Evolutionary conservation across 2,797 vertebrate species (phyloP).

Genomic region (Neolamprologus multifasciatus): DNA sequence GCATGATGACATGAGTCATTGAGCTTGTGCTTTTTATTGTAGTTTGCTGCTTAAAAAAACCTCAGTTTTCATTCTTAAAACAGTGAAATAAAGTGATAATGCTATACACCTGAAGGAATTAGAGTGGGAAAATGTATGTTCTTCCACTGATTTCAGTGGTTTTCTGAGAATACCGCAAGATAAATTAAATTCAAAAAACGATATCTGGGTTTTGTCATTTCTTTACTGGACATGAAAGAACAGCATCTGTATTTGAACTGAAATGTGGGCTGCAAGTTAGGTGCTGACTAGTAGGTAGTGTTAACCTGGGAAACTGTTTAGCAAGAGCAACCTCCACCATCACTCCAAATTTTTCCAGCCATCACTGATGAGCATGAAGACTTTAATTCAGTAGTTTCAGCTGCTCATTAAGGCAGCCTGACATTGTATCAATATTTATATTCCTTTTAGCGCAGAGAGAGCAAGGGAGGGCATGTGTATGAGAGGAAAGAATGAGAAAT

Average conservation of each 20-base stretch:
- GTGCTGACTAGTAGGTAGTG: neutral
- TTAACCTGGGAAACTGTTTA: neutral
- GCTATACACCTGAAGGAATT: neutral
- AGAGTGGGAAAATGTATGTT: neutral
- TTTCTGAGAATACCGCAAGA: neutral
- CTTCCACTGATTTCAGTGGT: neutral
- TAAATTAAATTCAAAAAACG: neutral
- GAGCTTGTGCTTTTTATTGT: neutral
- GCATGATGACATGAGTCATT: neutral
- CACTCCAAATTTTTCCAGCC: slow-evolving; percentile 11
- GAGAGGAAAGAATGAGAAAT: neutral
- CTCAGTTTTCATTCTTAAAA: neutral
- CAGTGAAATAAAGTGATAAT: neutral
- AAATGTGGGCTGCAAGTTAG: neutral
- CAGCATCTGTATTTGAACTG: neutral
- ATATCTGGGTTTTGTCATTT: neutral
- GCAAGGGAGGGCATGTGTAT: slow-evolving; percentile 25
- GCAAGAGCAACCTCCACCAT: slow-evolving; percentile 2
- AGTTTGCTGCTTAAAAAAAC: neutral
- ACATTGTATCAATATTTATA: slow-evolving; percentile 44
- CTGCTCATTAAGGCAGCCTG: slow-evolving; percentile 54
- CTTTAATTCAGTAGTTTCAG: slow-evolving; percentile 24
- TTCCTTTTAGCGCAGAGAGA: slow-evolving; percentile 51
- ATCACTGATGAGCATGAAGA: slow-evolving; percentile 22
- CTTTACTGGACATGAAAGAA: neutral